Percentiles rank a stretch among this genome's conserved stretches.
Evolutionary conservation across 2,888 invertebrate genomes (phyloP).

Genomic region (Netelia virgata): DNA sequence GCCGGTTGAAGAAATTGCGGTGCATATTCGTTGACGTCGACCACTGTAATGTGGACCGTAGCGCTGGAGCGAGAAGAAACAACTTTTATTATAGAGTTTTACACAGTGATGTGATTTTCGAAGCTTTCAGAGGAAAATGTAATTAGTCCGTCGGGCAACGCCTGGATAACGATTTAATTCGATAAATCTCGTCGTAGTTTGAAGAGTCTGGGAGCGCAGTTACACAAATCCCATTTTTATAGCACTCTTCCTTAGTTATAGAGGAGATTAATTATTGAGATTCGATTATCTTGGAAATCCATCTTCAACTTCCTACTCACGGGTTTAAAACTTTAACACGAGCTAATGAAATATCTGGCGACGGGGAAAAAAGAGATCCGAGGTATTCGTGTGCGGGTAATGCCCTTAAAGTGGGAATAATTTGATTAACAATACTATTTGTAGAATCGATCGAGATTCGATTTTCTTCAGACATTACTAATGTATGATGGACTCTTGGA

Average conservation of each 20-base stretch:
- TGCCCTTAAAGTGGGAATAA: neutral
- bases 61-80: constrained; percentile 88
- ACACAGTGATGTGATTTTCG: neutral
- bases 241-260: neutral
- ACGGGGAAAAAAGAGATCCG: neutral
- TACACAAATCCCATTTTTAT: constrained; percentile 11
- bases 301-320: constrained; percentile 23
- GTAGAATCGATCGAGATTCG: constrained; percentile 1
- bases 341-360: neutral
- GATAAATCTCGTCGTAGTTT: constrained; percentile 10
- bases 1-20: constrained; percentile 96
- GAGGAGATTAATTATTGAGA: constrained; percentile 41
- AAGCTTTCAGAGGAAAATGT: neutral
- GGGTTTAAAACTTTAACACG: constrained; percentile 42
- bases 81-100: neutral
- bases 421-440: too few species aligned
- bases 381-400: neutral
- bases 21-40: constrained; percentile 98
- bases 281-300: constrained; percentile 22
- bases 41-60: constrained; percentile 96
- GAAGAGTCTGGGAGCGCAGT: neutral
- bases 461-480: neutral
- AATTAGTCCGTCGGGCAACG: neutral
- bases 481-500: neutral
- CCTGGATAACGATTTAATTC: neutral